A percentile compares a stretch with the other conserved stretches of the same genome.
Evolutionary conservation across 1,140 invertebrate genomes (phyloP).

Genomic region (Aphelenchoides fujianensis): DNA sequence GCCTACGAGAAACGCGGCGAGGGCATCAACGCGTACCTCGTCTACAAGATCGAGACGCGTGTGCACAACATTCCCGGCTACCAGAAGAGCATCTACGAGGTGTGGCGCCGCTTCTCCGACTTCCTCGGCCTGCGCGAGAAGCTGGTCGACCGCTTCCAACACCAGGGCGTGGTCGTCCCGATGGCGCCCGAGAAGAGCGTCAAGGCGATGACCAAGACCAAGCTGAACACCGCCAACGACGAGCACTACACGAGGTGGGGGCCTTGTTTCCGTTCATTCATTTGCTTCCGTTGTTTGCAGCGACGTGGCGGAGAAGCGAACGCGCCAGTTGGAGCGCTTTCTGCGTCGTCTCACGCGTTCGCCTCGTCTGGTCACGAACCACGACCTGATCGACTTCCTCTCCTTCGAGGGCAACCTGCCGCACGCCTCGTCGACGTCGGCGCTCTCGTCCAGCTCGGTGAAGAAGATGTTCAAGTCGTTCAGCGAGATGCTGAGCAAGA

Average conservation of each 20-base stretch:
- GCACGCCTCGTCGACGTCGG: constrained; percentile 89
- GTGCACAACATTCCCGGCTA: constrained; percentile 68
- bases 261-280: constrained; percentile 44
- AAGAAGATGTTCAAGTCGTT: constrained; percentile 88
- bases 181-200: constrained; percentile 98
- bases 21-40: constrained; percentile 91
- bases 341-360: constrained; percentile 84
- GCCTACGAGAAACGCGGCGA: constrained; percentile 88
- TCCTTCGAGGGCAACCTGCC: constrained; percentile 88
- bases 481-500: constrained; percentile 77
- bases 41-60: constrained; percentile 72
- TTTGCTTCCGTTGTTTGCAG: constrained; percentile 48
- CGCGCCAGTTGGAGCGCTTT: constrained; percentile 87
- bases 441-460: constrained; percentile 89
- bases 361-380: constrained; percentile 79
- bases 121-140: constrained; percentile 95
- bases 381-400: constrained; percentile 93
- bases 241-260: constrained; percentile 64
- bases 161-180: constrained; percentile 88
- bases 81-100: constrained; percentile 77
- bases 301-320: constrained; percentile 87
- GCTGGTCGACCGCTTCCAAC: constrained; percentile 79
- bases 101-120: constrained; percentile 88
- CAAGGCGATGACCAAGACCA: constrained; percentile 89
- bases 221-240: constrained; percentile 77